These are phyloP conservation scores for Scaptomyza flava DNA, from an alignment of 2,888 invertebrate genomes.

Conservation along the genomic window DNA sequence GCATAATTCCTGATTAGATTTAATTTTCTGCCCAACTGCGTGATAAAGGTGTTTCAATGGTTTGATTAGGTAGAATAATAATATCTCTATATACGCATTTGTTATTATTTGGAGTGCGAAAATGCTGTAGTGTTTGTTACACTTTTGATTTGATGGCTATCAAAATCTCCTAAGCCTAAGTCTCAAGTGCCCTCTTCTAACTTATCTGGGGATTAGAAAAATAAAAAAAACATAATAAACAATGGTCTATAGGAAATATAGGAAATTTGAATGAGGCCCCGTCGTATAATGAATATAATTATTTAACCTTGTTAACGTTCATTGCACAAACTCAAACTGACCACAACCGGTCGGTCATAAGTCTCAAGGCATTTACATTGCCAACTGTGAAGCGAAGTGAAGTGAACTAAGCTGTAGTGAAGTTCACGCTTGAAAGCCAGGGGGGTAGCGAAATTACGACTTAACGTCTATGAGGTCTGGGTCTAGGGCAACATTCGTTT, in stretches of 20 bases:
- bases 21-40: not conserved
- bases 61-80: conserved; percentile 48
- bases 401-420: conserved; percentile 41
- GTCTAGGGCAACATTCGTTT: conserved; percentile 41
- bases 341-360: conserved; percentile 73
- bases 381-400: conserved; percentile 30
- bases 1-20: not conserved
- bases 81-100: conserved; percentile 17
- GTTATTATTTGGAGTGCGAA: not conserved
- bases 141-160: conserved; percentile 33
- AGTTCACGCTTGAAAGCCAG: conserved; percentile 59
- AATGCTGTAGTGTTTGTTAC: conserved; percentile 34
- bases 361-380: conserved; percentile 65
- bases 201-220: too few relatives aligned
- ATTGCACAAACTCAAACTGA: conserved; percentile 61
- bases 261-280: conserved; percentile 57
- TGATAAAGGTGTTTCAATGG: conserved; percentile 6
- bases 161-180: conserved; percentile 16
- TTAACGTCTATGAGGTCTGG: conserved; percentile 40
- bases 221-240: too few relatives aligned
- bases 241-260: conserved; percentile 51
- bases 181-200: conserved; percentile 24
- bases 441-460: conserved; percentile 7
- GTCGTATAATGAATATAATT: conserved; percentile 21
- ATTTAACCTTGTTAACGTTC: conserved; percentile 59